phyloP scores from a whole-genome alignment of 2,888 invertebrate genomes.

The Tuberolachnus salignus region DNA sequence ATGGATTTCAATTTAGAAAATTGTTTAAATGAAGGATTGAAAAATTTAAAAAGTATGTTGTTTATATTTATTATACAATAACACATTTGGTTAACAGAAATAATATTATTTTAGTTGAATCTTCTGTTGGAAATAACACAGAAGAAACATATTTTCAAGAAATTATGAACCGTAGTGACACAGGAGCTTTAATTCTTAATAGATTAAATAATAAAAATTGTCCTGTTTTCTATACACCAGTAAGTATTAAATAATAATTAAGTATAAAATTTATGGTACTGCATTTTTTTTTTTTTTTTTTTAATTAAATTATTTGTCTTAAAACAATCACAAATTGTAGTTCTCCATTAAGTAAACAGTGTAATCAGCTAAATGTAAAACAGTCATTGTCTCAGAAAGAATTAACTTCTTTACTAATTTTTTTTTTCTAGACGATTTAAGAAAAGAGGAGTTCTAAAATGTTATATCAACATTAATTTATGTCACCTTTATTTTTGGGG shows the following conservation, averaged over 20 bases:
- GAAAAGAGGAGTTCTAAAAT: too few relatives aligned
- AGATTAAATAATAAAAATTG: background rate
- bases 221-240: slow-evolving; percentile 19
- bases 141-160: slow-evolving; percentile 32
- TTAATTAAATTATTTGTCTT: too few relatives aligned
- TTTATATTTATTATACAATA: background rate
- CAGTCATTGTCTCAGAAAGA: too few relatives aligned
- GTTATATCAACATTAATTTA: too few relatives aligned
- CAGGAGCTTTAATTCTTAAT: background rate
- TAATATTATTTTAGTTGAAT: background rate
- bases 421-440: too few relatives aligned
- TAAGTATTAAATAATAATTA: background rate
- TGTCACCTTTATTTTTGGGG: too few relatives aligned
- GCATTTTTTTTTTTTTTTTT: too few relatives aligned
- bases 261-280: too few relatives aligned
- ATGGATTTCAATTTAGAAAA: slow-evolving; percentile 34
- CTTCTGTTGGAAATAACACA: background rate
- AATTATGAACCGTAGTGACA: background rate
- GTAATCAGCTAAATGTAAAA: too few relatives aligned
- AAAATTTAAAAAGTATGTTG: slow-evolving; percentile 14
- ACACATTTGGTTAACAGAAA: background rate
- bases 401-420: background rate
- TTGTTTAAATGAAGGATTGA: slow-evolving; percentile 19
- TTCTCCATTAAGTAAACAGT: too few relatives aligned
- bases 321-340: too few relatives aligned